A percentile compares a stretch with the other conserved stretches of the same genome.
phyloP scores from a whole-genome alignment of 2,797 vertebrate species.

The Tragopan temminckii region DNA sequence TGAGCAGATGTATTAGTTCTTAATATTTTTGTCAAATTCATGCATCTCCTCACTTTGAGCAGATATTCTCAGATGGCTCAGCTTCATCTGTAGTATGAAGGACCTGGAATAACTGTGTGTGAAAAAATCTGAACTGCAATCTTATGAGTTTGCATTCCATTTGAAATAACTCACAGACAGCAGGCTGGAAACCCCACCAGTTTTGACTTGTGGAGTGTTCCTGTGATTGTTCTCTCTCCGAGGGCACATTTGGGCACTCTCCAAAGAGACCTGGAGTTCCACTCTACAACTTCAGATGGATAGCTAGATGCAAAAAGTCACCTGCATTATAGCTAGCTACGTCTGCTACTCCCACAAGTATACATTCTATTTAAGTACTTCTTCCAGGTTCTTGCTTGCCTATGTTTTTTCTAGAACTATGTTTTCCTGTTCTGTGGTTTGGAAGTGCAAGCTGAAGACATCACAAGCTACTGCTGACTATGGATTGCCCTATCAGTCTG shows the following conservation, averaged over 20 bases:
- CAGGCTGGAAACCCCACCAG: neutral
- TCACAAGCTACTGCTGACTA: neutral
- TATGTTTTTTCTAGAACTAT: neutral
- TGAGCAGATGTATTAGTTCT: neutral
- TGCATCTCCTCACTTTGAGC: conserved; percentile 1
- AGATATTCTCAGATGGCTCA: conserved; percentile 3
- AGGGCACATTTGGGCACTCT: neutral
- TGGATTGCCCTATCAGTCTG: neutral
- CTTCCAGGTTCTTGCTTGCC: neutral
- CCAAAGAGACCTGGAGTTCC: neutral
- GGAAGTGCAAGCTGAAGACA: neutral
- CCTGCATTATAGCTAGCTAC: neutral
- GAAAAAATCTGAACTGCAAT: neutral
- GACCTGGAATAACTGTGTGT: neutral
- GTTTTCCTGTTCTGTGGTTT: no score
- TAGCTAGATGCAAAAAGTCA: neutral
- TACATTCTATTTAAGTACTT: neutral
- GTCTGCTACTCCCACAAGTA: neutral
- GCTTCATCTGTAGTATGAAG: neutral
- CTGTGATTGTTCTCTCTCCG: neutral
- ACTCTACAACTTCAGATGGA: neutral
- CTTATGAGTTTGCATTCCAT: neutral
- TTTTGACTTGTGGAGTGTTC: conserved; percentile 19
- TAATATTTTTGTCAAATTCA: neutral
- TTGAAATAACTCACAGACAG: neutral